Base-by-base conservation (phyloP, 2,888 invertebrate species). In the Oxytorus armatus region DNA sequence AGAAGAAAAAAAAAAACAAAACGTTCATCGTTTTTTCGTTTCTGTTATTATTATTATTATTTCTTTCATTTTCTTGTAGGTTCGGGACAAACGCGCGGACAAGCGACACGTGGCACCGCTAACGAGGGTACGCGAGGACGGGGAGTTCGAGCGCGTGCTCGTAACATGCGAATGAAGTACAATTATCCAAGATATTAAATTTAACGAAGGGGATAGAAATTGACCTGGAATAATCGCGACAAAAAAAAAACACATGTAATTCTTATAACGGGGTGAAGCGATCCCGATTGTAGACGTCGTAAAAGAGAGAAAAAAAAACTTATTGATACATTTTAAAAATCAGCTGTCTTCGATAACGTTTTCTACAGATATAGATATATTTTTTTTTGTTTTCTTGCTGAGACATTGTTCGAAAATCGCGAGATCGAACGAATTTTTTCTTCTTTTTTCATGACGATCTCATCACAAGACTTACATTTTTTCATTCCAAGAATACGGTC, bases 61-160 rank as follows among this genome's bases (percentile, higher is more conserved):
- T n/a, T n/a, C n/a, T n/a, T n/a, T n/a, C n/a, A 33, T 42, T 18
- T 51, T 68, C n/a, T n/a, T n/a, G n/a, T n/a, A 88, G 88, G 88
- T 49, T 88, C 87, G 84, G 66, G 82, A 18, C 66, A 84, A 51
- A 79, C 83, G 16, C 87, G 90, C 39, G 90, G 89, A 47, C 87
- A 88, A 44, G 77, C 84, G 3, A 53, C 85, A 14, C 87, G 90
- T 57, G 89, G 90, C 18, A 49, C 81, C 16, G 53, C 84, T 7
- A 85, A 81, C 79, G 87, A 88, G 25, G 85, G 85, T 65, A 74
- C 82, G 8, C 83, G 90, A 73, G 87, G 87, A 16, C 86, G 90
- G 68, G 87, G 88, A 33, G 78, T 88, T 1, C 85, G 90, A 76
- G 86, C 89, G 3, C 85, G 90, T 44, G 59, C 81, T 36, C 81